Evolutionary conservation across 2,888 invertebrate species (phyloP), one percentile per base, ranked within the genome.

Genomic region (Acleris literana): DNA sequence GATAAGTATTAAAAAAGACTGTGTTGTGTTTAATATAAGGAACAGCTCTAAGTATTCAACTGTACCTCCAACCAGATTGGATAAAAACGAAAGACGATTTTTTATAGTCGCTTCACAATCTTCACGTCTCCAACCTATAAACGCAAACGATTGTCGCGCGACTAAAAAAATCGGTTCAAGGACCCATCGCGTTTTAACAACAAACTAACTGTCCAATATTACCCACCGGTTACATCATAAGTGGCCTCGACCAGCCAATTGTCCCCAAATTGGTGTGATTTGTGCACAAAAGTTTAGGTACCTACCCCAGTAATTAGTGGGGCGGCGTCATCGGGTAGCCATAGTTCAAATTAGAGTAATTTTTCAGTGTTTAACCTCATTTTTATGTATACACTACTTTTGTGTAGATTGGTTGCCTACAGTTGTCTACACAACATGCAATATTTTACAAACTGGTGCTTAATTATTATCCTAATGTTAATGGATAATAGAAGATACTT

Each of bases 201-300:
- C 57, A 9, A 25, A 55, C 53, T 49, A 61, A 61, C 55, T 49
- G 59, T 55, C 49, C 60, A 29, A 7, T 44, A 65, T 65, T 65
- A 64, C 22, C 58, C 20, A 17, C 20, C 48, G 17, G 64, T 65
- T 65, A 65, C 65, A 60, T 64, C 64, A 55, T 22, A 55, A 25
- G 11, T 20, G 64, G 55, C 65, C 65, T 65, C 60, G 51, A 7
- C n/a, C 7, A 2, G 9, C 58, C 65, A 61, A 65, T 65, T 65
- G 65, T 65, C 49, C 60, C 44, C 22, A 62, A 66, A 66, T 66
- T 66, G 66, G 66, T 57, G 66, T 62, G 66, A 66, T 66, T 66
- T 66, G 66, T 66, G 53, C 18, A 66, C 66, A 66, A 61, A 52
- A 61, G 61, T 59, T 46, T 64, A 59, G 53, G 46, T 54, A 48